Conservation (phyloP, 2,797 vertebrate genomes). For the Phyllotis vaccarum region DNA sequence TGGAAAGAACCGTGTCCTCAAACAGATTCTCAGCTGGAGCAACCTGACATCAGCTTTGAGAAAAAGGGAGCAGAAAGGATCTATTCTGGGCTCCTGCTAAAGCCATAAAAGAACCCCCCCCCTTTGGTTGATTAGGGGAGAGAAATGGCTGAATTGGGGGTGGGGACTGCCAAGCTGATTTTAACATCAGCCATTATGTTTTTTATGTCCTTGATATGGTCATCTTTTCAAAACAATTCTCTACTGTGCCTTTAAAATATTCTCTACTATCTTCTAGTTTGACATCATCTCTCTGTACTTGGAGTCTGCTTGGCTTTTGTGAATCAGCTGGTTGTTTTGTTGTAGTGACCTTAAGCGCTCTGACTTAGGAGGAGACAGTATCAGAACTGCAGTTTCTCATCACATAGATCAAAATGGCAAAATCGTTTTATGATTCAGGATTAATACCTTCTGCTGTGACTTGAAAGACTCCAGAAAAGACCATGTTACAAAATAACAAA, state of each 20-base stretch:
- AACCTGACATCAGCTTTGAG: background rate
- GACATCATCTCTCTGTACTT: background rate
- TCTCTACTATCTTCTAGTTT: background rate
- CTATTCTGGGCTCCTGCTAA: background rate
- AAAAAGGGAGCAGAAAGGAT: slow-evolving; percentile 26
- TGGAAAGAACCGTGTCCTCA: background rate
- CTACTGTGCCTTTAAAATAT: background rate
- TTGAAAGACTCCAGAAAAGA: slow-evolving; percentile 38
- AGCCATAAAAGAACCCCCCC: background rate
- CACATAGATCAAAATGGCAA: background rate
- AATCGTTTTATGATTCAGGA: background rate
- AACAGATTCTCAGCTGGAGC: background rate
- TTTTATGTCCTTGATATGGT: background rate
- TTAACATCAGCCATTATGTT: background rate
- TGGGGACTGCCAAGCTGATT: background rate
- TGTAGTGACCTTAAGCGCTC: background rate
- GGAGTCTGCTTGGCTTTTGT: background rate
- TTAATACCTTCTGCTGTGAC: background rate
- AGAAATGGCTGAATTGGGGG: background rate
- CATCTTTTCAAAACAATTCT: background rate
- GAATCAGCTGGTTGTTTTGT: background rate
- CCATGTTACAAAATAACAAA: background rate
- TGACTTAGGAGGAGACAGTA: background rate
- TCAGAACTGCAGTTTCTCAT: background rate
- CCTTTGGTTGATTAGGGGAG: too few species aligned